These are phyloP conservation scores for Galeruca laticollis DNA, from an alignment of 2,888 invertebrate species.

Conservation along the genomic window DNA sequence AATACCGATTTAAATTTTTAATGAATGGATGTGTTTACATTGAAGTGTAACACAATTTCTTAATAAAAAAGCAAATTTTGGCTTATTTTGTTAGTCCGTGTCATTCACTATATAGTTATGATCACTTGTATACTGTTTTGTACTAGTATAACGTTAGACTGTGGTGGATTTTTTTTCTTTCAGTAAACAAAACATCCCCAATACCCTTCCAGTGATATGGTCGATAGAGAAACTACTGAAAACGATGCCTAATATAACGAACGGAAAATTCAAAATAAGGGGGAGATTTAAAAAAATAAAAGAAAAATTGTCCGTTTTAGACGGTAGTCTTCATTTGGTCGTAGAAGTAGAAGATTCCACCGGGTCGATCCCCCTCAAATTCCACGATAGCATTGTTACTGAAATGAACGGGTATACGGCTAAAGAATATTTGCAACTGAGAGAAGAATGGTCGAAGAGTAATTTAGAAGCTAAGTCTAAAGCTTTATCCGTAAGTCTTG, in stretches of 20 bases:
- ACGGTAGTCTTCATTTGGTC: constrained; percentile 70
- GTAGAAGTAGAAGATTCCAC: constrained; percentile 72
- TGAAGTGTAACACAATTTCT: too few species aligned
- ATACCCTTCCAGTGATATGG: constrained; percentile 39
- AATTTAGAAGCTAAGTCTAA: constrained; percentile 48
- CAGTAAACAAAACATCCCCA: background rate
- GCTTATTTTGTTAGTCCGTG: too few species aligned
- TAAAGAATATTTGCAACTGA: constrained; percentile 50
- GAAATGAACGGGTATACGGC: constrained; percentile 69
- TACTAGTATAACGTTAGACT: too few species aligned
- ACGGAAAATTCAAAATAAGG: constrained; percentile 70
- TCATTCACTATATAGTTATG: too few species aligned
- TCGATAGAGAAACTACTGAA: constrained; percentile 52
- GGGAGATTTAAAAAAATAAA: constrained; percentile 71
- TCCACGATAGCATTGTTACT: constrained; percentile 71
- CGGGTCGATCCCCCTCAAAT: constrained; percentile 69
- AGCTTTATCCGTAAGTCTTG: constrained; percentile 52
- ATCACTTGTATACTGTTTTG: too few species aligned
- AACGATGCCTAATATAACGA: constrained; percentile 58
- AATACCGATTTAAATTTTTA: too few species aligned
- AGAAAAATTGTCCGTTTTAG: constrained; percentile 70
- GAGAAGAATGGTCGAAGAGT: constrained; percentile 47
- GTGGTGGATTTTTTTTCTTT: too few species aligned
- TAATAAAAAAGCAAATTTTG: too few species aligned
- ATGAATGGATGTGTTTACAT: too few species aligned